These are phyloP conservation scores for Tinamus guttatus DNA, from an alignment of 2,113 vertebrate genomes.

Conservation along the genomic window DNA sequence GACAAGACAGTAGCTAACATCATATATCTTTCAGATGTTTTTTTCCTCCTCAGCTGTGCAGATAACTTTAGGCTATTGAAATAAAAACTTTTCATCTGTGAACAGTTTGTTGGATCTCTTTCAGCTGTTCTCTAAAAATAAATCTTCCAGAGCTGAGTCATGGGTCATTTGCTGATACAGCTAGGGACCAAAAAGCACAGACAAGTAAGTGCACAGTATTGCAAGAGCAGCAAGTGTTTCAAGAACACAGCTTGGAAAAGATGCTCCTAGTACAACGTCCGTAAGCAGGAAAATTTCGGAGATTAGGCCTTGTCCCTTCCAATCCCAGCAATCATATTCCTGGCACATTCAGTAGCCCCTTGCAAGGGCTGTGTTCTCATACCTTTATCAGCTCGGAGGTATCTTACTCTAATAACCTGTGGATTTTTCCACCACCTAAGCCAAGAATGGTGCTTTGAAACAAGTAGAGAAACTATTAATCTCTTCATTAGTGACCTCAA, in stretches of 20 bases:
- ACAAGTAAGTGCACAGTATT: neutral
- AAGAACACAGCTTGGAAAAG: neutral
- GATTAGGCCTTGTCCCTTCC: neutral
- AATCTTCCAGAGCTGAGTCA: neutral
- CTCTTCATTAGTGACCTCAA: neutral
- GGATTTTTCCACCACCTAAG: neutral
- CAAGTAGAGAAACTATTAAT: neutral
- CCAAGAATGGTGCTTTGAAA: neutral
- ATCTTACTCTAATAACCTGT: neutral
- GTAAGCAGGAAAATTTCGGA: neutral
- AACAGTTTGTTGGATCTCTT: neutral
- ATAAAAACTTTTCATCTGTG: neutral
- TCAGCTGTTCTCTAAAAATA: neutral
- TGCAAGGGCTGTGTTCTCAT: neutral
- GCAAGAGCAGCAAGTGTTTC: neutral
- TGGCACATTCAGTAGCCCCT: neutral
- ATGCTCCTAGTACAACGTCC: neutral
- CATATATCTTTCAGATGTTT: neutral
- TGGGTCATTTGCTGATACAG: neutral
- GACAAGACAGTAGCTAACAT: neutral
- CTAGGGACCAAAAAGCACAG: neutral
- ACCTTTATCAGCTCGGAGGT: neutral
- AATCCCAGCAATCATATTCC: neutral
- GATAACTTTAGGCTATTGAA: neutral
- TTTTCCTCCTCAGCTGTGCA: neutral